phyloP scores from a whole-genome alignment of 2,797 vertebrate species.

The Dendrocincla fuliginosa region DNA sequence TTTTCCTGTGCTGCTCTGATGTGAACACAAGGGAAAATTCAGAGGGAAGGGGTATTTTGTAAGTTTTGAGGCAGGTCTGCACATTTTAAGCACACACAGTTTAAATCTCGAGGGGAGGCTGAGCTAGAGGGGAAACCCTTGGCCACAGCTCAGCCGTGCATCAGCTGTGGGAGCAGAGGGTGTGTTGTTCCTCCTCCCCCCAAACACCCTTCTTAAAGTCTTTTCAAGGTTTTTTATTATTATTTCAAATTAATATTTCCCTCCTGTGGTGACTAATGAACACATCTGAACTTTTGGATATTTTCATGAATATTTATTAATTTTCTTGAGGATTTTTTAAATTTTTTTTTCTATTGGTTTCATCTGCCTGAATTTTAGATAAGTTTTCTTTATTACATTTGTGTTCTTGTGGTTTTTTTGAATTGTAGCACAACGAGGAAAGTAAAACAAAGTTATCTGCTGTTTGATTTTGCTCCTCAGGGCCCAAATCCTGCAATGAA shows the following conservation, averaged over 20 bases:
- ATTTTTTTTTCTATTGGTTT: background rate
- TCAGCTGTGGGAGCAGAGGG: background rate
- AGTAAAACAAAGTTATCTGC: background rate
- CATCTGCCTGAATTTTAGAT: background rate
- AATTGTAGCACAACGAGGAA: background rate
- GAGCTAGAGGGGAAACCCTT: slow-evolving; percentile 3
- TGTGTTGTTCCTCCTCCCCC: background rate
- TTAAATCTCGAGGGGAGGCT: background rate
- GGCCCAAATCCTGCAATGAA: background rate
- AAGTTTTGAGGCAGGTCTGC: background rate
- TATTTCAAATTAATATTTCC: slow-evolving; percentile 22
- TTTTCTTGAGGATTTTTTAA: background rate
- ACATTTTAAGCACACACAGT: background rate
- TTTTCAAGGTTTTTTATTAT: background rate
- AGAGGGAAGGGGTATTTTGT: background rate
- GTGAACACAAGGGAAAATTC: background rate
- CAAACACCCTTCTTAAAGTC: background rate
- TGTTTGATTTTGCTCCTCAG: background rate
- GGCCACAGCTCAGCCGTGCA: background rate
- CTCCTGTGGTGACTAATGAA: slow-evolving; percentile 22
- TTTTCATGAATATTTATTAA: background rate
- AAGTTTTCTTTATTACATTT: background rate
- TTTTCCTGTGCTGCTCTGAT: background rate
- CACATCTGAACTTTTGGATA: background rate
- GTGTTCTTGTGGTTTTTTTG: background rate